These are phyloP conservation scores for Brenthis ino DNA, from an alignment of 2,888 invertebrate species.

Conservation along the genomic window DNA sequence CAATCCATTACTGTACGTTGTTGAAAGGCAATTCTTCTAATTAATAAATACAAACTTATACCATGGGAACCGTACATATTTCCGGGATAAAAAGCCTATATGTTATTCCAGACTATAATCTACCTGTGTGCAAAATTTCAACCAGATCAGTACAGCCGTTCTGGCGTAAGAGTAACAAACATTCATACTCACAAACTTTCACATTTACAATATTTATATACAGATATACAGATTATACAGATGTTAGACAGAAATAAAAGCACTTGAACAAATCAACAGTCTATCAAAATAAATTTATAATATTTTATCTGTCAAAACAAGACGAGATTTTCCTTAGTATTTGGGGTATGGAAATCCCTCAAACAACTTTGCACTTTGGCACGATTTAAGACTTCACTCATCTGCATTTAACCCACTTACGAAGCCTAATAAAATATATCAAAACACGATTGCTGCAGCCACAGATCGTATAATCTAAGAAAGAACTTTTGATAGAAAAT, in stretches of 20 bases:
- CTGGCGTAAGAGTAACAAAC: too few relatives aligned
- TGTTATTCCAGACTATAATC: too few relatives aligned
- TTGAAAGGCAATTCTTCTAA: background rate
- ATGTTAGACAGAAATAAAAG: background rate
- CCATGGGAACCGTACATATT: too few relatives aligned
- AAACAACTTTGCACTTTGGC: constrained; percentile 40
- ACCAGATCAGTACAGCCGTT: too few relatives aligned
- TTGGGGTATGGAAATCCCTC: constrained; percentile 34
- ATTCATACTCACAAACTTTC: too few relatives aligned
- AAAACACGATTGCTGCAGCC: constrained; percentile 22
- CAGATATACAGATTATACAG: too few relatives aligned
- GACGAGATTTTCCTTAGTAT: constrained; percentile 30
- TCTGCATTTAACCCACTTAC: constrained; percentile 62
- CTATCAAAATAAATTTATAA: constrained; percentile 7
- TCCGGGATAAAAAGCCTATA: too few relatives aligned
- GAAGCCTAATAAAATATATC: constrained; percentile 54
- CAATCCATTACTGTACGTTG: too few relatives aligned
- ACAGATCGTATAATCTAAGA: constrained; percentile 3
- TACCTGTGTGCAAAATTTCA: too few relatives aligned
- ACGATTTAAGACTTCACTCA: constrained; percentile 43
- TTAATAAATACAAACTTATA: background rate
- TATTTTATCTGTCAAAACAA: constrained; percentile 27
- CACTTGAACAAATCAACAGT: constrained; percentile 2
- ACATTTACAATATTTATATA: too few relatives aligned
- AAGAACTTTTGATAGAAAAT: background rate